Evolutionary conservation across 64 coral and sea anemone species (phyloP), one percentile per base, ranked within the genome.

Genomic region (Acropora tenuis): DNA sequence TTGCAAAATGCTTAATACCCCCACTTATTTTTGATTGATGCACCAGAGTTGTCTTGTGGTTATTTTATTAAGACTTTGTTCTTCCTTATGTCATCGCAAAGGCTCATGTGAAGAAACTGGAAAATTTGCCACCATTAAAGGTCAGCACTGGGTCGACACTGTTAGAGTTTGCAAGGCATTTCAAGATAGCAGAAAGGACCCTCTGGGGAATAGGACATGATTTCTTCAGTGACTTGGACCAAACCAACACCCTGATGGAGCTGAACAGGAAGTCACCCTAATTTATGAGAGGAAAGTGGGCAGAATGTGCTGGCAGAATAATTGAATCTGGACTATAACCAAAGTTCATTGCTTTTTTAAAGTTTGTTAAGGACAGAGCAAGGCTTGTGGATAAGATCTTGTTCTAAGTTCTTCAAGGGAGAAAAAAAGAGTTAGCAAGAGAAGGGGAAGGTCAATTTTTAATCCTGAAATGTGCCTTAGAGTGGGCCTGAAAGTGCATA

Each of bases 31-130:
- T n/a, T n/a, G n/a, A n/a, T n/a, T n/a, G n/a, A n/a, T n/a, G n/a
- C n/a, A n/a, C n/a, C n/a, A n/a, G n/a, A n/a, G n/a, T n/a, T n/a
- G n/a, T n/a, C n/a, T n/a, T n/a, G n/a, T n/a, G n/a, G n/a, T n/a
- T n/a, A n/a, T n/a, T n/a, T n/a, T n/a, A n/a, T n/a, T n/a, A 95
- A 43, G 92, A 92, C 8, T 89, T 95, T 84, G 89, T 89, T 19
- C 47, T 87, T 17, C 78, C 89, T 41, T 84, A 91, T n/a, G 66
- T 92, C 0, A 96, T 92, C n/a, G 94, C 79, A 45, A 86, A 74
- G 12, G 89, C 84, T 77, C 78, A 95, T 57, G 7, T 89, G 15
- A 87, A 71, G n/a, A 84, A 83, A 11, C 44, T 89, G 47, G 53
- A 92, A 18, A 18, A 83, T 50, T 44, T 91, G 12, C 76, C 89